phyloP scores from a whole-genome alignment of 2,797 vertebrate genomes.

The Agapornis canus region DNA sequence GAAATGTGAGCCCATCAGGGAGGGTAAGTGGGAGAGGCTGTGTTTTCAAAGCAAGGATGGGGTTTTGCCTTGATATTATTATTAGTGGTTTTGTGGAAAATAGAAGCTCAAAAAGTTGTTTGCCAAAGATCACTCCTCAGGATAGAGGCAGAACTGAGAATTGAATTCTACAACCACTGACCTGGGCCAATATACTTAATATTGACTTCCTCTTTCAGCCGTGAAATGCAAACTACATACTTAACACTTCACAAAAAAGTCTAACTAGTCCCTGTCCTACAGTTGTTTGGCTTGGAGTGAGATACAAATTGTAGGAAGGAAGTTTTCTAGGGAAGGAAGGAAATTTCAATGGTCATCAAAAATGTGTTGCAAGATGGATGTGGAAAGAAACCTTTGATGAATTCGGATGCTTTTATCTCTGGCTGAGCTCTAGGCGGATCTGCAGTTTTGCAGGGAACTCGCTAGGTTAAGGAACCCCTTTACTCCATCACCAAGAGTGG shows the following conservation, averaged over 20 bases:
- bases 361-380: neutral
- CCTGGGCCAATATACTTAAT: neutral
- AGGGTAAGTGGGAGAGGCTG: neutral
- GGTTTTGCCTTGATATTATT: neutral
- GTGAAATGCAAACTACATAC: neutral
- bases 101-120: fast-evolving
- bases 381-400: neutral
- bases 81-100: neutral
- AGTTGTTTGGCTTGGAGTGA: neutral
- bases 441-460: neutral
- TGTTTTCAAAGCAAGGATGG: neutral
- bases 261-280: neutral
- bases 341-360: neutral
- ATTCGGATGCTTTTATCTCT: neutral
- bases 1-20: neutral
- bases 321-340: neutral
- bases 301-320: neutral
- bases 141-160: neutral
- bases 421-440: slow-evolving; percentile 8
- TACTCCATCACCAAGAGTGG: fast-evolving
- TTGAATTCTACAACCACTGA: neutral
- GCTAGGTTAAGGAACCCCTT: fast-evolving
- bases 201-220: neutral
- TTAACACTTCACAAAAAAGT: neutral
- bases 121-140: neutral